These are phyloP conservation scores for Acrobasis repandana DNA, from an alignment of 2,888 invertebrate genomes.

Conservation along the genomic window DNA sequence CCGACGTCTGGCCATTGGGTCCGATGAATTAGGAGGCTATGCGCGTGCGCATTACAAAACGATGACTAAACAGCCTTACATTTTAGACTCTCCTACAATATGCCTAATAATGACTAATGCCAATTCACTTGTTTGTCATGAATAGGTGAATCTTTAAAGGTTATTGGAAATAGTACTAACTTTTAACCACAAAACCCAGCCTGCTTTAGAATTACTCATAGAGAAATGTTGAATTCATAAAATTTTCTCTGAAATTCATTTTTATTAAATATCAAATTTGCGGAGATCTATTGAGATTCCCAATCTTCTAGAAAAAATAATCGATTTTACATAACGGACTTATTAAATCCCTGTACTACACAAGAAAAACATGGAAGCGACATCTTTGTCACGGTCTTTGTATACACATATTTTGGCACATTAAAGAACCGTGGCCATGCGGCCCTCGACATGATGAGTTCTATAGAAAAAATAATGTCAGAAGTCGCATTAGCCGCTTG, in stretches of 20 bases:
- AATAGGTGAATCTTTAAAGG: neutral
- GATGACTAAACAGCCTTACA: slow-evolving; percentile 64
- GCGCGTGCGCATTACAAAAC: slow-evolving; percentile 69
- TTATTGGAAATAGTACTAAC: neutral
- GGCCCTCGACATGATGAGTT: slow-evolving; percentile 14
- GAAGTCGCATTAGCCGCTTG: slow-evolving; percentile 28
- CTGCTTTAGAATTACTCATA: slow-evolving; percentile 20
- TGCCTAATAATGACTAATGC: slow-evolving; percentile 44
- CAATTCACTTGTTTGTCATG: slow-evolving; percentile 18
- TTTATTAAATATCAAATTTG: too few relatives aligned
- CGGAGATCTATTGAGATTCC: too few relatives aligned
- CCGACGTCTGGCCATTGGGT: slow-evolving; percentile 30
- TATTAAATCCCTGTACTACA: too few relatives aligned
- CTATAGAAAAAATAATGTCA: slow-evolving; percentile 24
- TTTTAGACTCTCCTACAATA: slow-evolving; percentile 43
- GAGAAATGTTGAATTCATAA: neutral
- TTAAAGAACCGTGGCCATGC: neutral
- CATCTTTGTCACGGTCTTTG: neutral
- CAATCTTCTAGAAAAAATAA: too few relatives aligned
- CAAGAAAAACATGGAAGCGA: too few relatives aligned
- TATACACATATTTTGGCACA: slow-evolving; percentile 11
- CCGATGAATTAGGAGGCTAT: slow-evolving; percentile 60
- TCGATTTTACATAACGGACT: too few relatives aligned
- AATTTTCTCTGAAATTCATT: neutral
- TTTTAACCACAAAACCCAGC: neutral